Conservation (phyloP, 1,140 invertebrate genomes). For the Diabrotica virgifera region DNA sequence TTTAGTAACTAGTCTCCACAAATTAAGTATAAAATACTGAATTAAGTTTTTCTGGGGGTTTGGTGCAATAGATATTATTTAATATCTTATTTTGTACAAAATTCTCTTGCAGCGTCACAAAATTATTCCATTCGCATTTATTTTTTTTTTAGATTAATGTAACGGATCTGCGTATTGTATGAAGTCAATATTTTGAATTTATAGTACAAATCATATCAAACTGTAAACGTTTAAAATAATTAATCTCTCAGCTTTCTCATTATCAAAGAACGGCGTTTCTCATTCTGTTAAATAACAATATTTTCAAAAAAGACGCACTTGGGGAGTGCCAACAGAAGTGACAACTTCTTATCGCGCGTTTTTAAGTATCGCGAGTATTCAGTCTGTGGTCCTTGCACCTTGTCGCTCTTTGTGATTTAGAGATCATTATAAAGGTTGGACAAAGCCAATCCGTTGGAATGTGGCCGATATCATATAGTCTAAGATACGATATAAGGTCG, state of each 20-base stretch:
- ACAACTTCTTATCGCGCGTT: too few relatives aligned
- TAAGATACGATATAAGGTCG: too few relatives aligned
- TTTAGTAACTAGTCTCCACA: neutral
- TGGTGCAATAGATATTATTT: constrained; percentile 14
- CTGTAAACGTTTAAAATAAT: constrained; percentile 17
- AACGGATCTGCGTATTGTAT: constrained; percentile 5
- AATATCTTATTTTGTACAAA: constrained; percentile 6
- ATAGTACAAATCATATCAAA: constrained; percentile 18
- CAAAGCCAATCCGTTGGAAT: too few relatives aligned
- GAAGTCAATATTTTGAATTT: constrained; percentile 19
- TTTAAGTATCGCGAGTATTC: too few relatives aligned
- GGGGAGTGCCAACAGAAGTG: too few relatives aligned
- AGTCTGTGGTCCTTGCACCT: too few relatives aligned
- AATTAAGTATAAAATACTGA: neutral
- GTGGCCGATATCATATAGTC: too few relatives aligned
- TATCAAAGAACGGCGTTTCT: too few relatives aligned
- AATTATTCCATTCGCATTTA: constrained; percentile 13
- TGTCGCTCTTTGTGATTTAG: too few relatives aligned
- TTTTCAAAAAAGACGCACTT: too few relatives aligned
- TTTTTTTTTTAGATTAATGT: neutral
- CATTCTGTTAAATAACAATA: too few relatives aligned
- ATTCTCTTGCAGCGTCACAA: constrained; percentile 6
- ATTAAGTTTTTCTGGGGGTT: neutral
- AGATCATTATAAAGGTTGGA: too few relatives aligned
- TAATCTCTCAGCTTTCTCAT: neutral